A percentile compares a stretch with the other conserved stretches of the same genome.
Evolutionary conservation across 1,140 invertebrate genomes (phyloP).

Genomic region (Hylaeus anthracinus): DNA sequence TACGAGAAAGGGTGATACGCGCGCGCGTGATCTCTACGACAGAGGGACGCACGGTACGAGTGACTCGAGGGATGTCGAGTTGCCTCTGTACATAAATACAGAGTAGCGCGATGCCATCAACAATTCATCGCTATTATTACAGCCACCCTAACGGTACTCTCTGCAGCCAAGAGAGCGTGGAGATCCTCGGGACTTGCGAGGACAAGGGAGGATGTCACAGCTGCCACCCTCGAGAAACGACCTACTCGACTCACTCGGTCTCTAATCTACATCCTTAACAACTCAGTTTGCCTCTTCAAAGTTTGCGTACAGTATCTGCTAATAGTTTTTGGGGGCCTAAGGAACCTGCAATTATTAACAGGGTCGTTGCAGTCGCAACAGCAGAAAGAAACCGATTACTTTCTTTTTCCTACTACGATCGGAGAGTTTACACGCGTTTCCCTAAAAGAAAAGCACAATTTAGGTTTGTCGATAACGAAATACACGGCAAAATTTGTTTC

Average conservation of each 20-base stretch:
- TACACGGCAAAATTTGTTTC: constrained; percentile 3
- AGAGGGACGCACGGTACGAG: constrained; percentile 2
- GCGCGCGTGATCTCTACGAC: neutral
- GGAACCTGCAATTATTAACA: constrained; percentile 19
- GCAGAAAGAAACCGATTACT: too few relatives aligned
- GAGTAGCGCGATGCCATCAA: constrained; percentile 68
- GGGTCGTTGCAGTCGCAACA: too few relatives aligned
- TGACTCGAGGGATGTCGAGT: constrained; percentile 15
- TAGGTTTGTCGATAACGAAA: neutral
- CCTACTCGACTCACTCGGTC: constrained; percentile 31
- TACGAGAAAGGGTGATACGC: neutral
- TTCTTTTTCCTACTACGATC: too few relatives aligned
- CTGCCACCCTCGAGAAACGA: constrained; percentile 10
- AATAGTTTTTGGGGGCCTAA: neutral
- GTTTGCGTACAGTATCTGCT: constrained; percentile 13
- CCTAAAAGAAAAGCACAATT: too few relatives aligned
- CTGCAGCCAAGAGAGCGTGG: constrained; percentile 11
- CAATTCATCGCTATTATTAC: constrained; percentile 74
- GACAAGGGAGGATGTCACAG: neutral
- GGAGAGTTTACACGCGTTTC: too few relatives aligned
- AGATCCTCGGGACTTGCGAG: constrained; percentile 4
- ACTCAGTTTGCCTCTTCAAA: constrained; percentile 48
- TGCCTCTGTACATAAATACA: constrained; percentile 67
- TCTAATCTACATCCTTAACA: constrained; percentile 70
- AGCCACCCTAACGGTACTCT: constrained; percentile 53